These are phyloP conservation scores for Cettia cetti DNA, from an alignment of 2,113 vertebrate genomes.

Conservation along the genomic window DNA sequence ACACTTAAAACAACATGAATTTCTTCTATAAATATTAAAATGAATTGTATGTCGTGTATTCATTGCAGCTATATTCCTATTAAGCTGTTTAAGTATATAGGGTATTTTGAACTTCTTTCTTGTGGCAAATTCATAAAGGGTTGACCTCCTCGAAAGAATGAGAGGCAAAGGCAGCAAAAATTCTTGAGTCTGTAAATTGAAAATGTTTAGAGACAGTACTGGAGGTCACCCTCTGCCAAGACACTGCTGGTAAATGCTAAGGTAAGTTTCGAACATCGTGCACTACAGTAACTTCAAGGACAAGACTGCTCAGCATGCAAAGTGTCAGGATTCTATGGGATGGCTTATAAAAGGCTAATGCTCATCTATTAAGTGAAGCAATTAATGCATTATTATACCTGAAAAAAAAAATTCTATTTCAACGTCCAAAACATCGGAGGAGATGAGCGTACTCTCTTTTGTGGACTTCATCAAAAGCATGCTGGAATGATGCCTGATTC, in stretches of 20 bases:
- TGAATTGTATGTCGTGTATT: slow-evolving; percentile 24
- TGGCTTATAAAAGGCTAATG: not conserved
- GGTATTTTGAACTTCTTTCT: slow-evolving; percentile 29
- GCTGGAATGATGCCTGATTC: not conserved
- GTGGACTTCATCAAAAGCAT: not conserved
- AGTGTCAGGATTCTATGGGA: not conserved
- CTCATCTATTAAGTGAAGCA: not conserved
- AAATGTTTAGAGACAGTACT: slow-evolving; percentile 59
- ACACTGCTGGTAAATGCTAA: slow-evolving; percentile 13
- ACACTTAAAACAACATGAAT: slow-evolving; percentile 65
- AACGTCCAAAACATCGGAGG: not conserved
- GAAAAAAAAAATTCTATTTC: not conserved
- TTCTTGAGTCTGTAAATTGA: slow-evolving; percentile 60
- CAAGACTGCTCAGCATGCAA: slow-evolving; percentile 10
- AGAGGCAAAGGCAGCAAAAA: slow-evolving; percentile 52
- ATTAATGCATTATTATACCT: not conserved
- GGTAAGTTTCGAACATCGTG: not conserved
- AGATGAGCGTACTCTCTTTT: not conserved
- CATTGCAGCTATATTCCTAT: not conserved
- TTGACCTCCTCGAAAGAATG: slow-evolving; percentile 62
- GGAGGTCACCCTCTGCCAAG: slow-evolving; percentile 61
- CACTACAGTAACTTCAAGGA: slow-evolving; percentile 37
- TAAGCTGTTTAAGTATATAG: slow-evolving; percentile 18
- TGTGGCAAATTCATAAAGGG: slow-evolving; percentile 29
- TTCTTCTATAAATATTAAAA: slow-evolving; percentile 68